Percentiles rank a stretch among this genome's conserved stretches.
Conservation (phyloP, 2,888 invertebrate species). For the Drosophila barbarae region DNA sequence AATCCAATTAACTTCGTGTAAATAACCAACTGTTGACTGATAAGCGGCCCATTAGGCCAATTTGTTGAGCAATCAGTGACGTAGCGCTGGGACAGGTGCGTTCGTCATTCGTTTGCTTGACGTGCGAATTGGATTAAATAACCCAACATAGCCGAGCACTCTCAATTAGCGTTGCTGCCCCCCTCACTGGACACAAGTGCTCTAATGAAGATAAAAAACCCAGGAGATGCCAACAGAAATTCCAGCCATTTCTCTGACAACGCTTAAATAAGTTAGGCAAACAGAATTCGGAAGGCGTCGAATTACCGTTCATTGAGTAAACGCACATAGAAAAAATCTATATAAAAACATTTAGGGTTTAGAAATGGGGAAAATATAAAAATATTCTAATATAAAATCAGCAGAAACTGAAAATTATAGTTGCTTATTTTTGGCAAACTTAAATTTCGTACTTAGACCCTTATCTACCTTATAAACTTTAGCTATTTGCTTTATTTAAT, state of each 20-base stretch:
- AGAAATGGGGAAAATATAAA: neutral
- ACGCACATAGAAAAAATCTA: neutral
- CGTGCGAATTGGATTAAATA: slow-evolving; percentile 27
- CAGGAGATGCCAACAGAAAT: slow-evolving; percentile 4
- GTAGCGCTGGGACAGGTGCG: slow-evolving; percentile 17
- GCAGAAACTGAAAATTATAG: neutral
- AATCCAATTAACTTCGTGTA: slow-evolving; percentile 8
- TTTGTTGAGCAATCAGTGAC: slow-evolving; percentile 20
- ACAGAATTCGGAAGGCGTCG: slow-evolving; percentile 36
- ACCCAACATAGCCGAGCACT: slow-evolving; percentile 1
- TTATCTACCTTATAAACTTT: neutral
- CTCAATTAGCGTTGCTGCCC: slow-evolving; percentile 20
- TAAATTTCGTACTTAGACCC: neutral
- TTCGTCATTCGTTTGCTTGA: slow-evolving; percentile 8
- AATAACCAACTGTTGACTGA: slow-evolving; percentile 31
- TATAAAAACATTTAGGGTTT: neutral
- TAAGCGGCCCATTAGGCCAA: slow-evolving; percentile 32
- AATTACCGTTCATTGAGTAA: slow-evolving; percentile 43
- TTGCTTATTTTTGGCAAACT: too few species aligned
- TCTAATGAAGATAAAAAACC: slow-evolving; percentile 63
- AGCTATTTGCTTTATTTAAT: neutral
- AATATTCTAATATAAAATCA: too few species aligned
- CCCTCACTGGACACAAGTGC: slow-evolving; percentile 14
- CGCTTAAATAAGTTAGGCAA: slow-evolving; percentile 53
- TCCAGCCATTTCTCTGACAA: slow-evolving; percentile 8